Base-by-base conservation (phyloP, 2,888 invertebrate species). In the Cremastinae sp. region DNA sequence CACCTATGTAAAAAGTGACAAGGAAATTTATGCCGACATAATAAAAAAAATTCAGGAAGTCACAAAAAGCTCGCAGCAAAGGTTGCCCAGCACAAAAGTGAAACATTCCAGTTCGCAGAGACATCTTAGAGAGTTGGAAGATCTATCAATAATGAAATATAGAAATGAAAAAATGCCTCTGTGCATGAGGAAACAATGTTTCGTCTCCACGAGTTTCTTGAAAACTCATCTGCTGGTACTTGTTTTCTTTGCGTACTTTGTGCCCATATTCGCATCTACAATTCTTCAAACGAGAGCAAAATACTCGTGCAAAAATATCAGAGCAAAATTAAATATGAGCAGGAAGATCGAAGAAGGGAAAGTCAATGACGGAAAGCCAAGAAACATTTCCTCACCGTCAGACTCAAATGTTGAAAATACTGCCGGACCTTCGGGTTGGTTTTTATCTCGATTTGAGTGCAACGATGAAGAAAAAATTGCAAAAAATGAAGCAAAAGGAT, bases 201-300 rank as follows among this genome's bases (percentile, higher is more conserved):
- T 82, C 18, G 53, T 87, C 22, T 82, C 89, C 0, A 74, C 73
- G 8, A 79, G 74, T 38, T 85, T 87, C 71, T 70, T 89, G 9
- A 87, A 83, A 76, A 74, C 84, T 43, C 81, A 89, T 71, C 71
- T 90, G 18, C 81, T 89, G 18, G 36, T 83, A 3, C 16, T 88
- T 12, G 43, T 86, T 16, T 84, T 87, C 53, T 7, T 86, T 1
- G 66, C 88, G 49, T 88, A 87, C 56, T 85, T 88, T 18, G 71
- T 84, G 14, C 82, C 87, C 12, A 84, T 87, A 71, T 69, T 84
- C 7, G 45, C 81, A 0, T 84, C 84, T 9, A 78, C 78, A 8
- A 78, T 83, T 28, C 65, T 82, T 12, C 78, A 79, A 56, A 77
- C 79, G 12, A 76, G 75, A 9, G 75, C 75, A 0, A 68, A 53